Evolutionary conservation across 1,140 invertebrate genomes (phyloP).

Genomic region (Drosophila repletoides): DNA sequence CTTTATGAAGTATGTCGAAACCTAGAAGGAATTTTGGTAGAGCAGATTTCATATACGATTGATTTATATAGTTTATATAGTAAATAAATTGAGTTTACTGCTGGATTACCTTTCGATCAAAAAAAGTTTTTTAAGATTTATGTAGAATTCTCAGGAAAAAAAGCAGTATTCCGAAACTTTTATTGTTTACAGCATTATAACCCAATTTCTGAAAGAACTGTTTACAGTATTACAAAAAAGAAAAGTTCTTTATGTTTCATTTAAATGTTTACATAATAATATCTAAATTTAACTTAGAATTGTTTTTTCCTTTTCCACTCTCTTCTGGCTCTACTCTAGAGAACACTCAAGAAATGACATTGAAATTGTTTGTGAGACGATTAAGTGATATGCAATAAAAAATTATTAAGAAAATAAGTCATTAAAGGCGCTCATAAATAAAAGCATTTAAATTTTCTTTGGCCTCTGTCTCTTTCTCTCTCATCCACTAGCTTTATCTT

Average conservation of each 20-base stretch:
- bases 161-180: background rate
- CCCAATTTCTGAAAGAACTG: conserved; percentile 51
- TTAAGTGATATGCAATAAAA: conserved; percentile 29
- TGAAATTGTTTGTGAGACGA: conserved; percentile 39
- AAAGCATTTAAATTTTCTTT: conserved; percentile 10
- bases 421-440: conserved; percentile 60
- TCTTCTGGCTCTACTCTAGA: background rate
- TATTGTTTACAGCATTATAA: conserved; percentile 65
- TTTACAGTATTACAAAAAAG: conserved; percentile 40
- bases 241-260: conserved; percentile 26
- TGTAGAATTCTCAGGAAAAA: background rate
- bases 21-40: background rate
- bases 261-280: conserved; percentile 46
- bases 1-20: too few relatives aligned
- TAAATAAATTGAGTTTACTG: conserved; percentile 14
- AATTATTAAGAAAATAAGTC: conserved; percentile 65
- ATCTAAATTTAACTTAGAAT: conserved; percentile 57
- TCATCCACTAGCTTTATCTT: too few relatives aligned
- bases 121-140: conserved; percentile 8
- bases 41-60: too few relatives aligned
- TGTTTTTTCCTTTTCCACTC: conserved; percentile 5
- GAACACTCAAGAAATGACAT: conserved; percentile 42
- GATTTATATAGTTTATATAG: conserved; percentile 30
- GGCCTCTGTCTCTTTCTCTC: background rate
- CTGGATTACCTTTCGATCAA: too few relatives aligned